Percentiles rank a stretch among this genome's conserved stretches.
Evolutionary conservation across 1,140 invertebrate species (phyloP).

Genomic region (Rhopalosiphum maidis): DNA sequence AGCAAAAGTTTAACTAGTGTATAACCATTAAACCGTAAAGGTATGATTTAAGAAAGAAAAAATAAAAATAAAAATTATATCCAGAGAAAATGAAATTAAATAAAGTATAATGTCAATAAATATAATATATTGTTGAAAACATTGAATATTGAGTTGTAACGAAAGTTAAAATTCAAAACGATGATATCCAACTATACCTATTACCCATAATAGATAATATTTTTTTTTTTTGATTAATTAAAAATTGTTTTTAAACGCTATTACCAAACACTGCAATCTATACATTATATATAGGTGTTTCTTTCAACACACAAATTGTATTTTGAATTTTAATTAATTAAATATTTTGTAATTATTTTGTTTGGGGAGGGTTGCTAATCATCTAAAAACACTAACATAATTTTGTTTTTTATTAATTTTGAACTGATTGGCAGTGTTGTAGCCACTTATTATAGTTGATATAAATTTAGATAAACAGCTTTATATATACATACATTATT

Average conservation of each 20-base stretch:
- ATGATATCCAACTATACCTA: background rate
- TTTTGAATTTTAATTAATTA: too few species aligned
- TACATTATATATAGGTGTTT: too few species aligned
- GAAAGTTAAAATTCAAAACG: background rate
- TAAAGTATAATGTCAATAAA: background rate
- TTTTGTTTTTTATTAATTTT: too few species aligned
- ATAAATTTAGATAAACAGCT: background rate
- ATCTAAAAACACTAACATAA: background rate
- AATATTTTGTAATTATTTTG: too few species aligned
- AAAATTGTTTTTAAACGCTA: too few species aligned
- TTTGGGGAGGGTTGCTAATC: background rate
- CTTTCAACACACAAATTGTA: too few species aligned
- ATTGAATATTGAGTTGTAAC: background rate
- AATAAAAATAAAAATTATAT: background rate
- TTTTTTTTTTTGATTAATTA: background rate
- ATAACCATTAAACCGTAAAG: too few species aligned
- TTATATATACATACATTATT: background rate
- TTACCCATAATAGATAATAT: background rate
- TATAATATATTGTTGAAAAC: background rate
- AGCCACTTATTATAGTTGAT: background rate
- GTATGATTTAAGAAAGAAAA: background rate
- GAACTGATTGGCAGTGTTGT: background rate
- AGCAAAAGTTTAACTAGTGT: background rate
- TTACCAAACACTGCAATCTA: background rate
- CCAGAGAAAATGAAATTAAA: background rate